These are phyloP conservation scores for Malurus melanocephalus DNA, from an alignment of 2,113 vertebrate species.

Conservation along the genomic window DNA sequence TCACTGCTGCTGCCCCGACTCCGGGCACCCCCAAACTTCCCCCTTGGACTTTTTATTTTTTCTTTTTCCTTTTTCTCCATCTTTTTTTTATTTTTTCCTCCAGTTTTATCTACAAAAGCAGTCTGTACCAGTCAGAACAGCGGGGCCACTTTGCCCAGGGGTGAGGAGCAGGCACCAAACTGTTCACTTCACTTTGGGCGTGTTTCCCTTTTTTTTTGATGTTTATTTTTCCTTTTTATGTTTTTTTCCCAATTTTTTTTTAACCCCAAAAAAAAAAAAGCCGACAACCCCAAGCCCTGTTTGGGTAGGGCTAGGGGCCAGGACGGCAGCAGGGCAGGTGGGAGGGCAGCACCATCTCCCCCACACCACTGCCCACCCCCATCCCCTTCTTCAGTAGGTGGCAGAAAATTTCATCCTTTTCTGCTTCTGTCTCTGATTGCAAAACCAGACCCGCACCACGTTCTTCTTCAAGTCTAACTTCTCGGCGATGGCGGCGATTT, in stretches of 20 bases:
- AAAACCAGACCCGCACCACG: slow-evolving; percentile 93
- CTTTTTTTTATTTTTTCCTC: neutral
- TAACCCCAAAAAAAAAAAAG: neutral
- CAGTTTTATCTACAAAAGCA: slow-evolving; percentile 49
- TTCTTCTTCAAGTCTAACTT: slow-evolving; percentile 95
- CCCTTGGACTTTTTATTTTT: neutral
- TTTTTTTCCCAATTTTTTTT: neutral
- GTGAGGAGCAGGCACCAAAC: slow-evolving; percentile 11
- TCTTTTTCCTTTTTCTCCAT: neutral
- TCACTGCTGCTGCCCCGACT: neutral
- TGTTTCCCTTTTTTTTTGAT: neutral
- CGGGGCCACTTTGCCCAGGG: neutral
- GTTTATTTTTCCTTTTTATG: neutral
- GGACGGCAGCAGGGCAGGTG: rapidly evolving
- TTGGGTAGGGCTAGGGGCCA: neutral
- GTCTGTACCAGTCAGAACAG: slow-evolving; percentile 4
- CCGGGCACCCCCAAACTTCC: neutral
- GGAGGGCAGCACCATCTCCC: too few relatives aligned
- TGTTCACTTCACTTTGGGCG: neutral
- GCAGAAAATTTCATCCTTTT: slow-evolving; percentile 96
- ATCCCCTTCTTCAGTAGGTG: slow-evolving; percentile 75
- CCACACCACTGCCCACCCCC: neutral
- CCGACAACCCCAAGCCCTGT: neutral
- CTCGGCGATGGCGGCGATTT: slow-evolving; percentile 91
- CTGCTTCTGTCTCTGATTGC: slow-evolving; percentile 93